Evolutionary conservation across 2,888 invertebrate species (phyloP).

Genomic region (Ametastegia equiseti): DNA sequence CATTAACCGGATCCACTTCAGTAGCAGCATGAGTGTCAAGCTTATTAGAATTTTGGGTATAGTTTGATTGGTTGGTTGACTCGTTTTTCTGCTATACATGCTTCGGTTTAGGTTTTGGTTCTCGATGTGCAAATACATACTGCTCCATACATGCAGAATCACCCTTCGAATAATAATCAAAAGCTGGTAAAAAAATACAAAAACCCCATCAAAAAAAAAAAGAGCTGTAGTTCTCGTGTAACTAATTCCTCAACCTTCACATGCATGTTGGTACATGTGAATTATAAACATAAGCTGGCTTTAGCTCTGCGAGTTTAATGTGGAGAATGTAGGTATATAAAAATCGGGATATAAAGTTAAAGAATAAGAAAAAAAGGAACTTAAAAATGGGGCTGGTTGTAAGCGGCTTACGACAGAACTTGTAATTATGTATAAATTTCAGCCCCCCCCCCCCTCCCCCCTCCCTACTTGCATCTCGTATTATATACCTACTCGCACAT

Average conservation of each 20-base stretch:
- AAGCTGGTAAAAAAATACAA: neutral
- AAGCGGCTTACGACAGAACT: neutral
- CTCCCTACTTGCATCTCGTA: neutral
- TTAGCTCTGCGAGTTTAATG: too few species aligned
- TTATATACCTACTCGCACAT: neutral
- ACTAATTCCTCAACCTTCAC: neutral
- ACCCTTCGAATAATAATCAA: neutral
- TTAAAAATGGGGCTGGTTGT: neutral
- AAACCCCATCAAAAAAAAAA: neutral
- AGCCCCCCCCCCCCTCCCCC: too few species aligned
- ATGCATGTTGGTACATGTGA: neutral
- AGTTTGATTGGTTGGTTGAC: neutral
- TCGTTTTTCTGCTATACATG: neutral
- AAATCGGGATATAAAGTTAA: neutral
- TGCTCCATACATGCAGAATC: neutral
- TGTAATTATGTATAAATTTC: constrained; percentile 8
- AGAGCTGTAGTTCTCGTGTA: neutral
- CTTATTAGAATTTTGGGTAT: constrained; percentile 19
- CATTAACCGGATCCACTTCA: constrained; percentile 35
- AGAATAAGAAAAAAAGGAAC: neutral
- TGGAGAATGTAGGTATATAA: neutral
- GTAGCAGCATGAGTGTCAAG: constrained; percentile 30
- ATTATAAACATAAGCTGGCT: neutral
- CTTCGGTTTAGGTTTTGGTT: neutral
- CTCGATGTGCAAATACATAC: neutral